Evolutionary conservation across 2,797 vertebrate genomes (phyloP), one percentile per base, ranked within the genome.

Genomic region (Glossophaga mutica): DNA sequence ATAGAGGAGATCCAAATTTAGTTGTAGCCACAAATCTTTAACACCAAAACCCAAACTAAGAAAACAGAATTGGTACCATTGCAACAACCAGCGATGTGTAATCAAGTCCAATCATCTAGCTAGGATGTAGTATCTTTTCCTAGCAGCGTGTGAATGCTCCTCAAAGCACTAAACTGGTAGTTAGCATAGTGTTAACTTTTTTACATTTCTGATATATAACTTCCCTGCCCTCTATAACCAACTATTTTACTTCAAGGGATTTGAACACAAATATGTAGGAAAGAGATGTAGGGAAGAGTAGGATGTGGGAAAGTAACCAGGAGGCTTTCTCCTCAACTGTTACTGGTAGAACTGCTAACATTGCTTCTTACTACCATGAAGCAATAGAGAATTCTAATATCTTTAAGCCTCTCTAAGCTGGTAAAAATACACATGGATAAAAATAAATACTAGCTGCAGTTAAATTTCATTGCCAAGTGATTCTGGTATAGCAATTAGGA

Each of bases 391-490:
- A 91, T 73, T 90, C 39, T 86, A 93, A 74, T 16, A 94, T 82
- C n/a, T 89, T 84, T 92, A 94, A 88, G 65, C n/a, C 34, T 87
- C 22, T 93, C 55, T 91, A 92, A 71, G 55, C 19, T 87, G 39
- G n/a, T 87, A 94, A 95, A 93, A 93, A 87, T 70, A 83, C 3
- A 93, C 16, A 67, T 65, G 55, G 34, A 59, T 97, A 95, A 96
- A 86, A 73, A 82, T 82, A 93, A 89, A 8, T 92, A 68, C 89
- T 14, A 91, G 50, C 52, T 78, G 24, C 16, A 82, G 39, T 94
- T 94, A 94, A 74, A 94, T 74, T 91, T 92, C 73, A 95, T 2
- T 92, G 48, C 26, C 42, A 96, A 96, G 14, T 92, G 24, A 94
- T 96, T 92, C 82, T 79, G 93, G 76, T 62, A 85, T 29, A 94